These are phyloP conservation scores for Nomada ferruginata DNA, from an alignment of 2,888 invertebrate species.

Conservation along the genomic window DNA sequence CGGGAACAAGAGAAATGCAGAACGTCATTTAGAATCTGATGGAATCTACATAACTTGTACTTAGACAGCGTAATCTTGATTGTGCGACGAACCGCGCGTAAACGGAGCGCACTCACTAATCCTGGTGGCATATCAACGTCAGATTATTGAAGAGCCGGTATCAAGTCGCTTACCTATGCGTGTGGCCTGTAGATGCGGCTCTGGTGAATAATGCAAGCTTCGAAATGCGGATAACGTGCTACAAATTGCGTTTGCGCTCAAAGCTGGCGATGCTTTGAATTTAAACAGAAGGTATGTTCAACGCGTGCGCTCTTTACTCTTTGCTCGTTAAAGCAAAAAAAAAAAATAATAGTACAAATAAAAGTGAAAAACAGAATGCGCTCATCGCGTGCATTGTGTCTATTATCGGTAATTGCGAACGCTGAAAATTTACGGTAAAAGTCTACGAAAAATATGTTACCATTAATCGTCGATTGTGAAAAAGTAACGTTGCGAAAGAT, in stretches of 20 bases:
- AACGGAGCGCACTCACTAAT: constrained; percentile 69
- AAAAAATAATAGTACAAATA: constrained; percentile 16
- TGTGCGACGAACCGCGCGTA: constrained; percentile 72
- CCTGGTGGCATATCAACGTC: constrained; percentile 73
- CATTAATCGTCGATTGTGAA: constrained; percentile 58
- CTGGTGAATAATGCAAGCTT: constrained; percentile 77
- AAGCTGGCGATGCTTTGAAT: constrained; percentile 81
- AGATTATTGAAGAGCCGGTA: constrained; percentile 73
- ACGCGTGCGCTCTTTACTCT: constrained; percentile 73
- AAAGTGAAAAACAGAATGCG: constrained; percentile 39
- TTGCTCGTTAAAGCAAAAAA: constrained; percentile 65
- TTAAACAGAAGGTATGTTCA: constrained; percentile 82
- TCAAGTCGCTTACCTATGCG: constrained; percentile 76
- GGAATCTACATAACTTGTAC: constrained; percentile 68
- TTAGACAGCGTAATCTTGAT: constrained; percentile 66
- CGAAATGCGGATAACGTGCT: constrained; percentile 79
- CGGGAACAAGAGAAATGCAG: constrained; percentile 44
- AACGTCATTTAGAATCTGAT: constrained; percentile 65
- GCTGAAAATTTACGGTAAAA: constrained; percentile 52
- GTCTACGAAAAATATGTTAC: constrained; percentile 47
- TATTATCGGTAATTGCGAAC: constrained; percentile 59
- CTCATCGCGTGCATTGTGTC: constrained; percentile 48
- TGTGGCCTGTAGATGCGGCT: constrained; percentile 73
- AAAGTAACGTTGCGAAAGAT: constrained; percentile 55
- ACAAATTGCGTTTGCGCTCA: constrained; percentile 82